A percentile compares a stretch with the other conserved stretches of the same genome.
Conservation (phyloP, 2,888 invertebrate genomes). For the Apamea sordens region DNA sequence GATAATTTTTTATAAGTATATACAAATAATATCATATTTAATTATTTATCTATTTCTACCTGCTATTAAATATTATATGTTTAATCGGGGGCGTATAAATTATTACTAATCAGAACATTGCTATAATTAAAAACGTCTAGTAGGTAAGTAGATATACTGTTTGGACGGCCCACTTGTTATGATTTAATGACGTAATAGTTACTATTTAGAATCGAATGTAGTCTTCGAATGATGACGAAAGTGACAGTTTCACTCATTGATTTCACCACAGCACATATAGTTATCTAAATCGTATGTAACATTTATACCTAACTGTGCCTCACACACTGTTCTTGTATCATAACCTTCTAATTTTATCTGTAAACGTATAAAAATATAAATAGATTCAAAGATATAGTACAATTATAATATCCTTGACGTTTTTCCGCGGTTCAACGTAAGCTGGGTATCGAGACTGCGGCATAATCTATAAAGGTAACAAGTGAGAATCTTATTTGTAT, state of each 20-base stretch:
- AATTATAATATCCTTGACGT: conserved; percentile 63
- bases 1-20: neutral
- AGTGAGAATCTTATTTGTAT: conserved; percentile 42
- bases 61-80: neutral
- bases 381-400: conserved; percentile 29
- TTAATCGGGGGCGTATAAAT: conserved; percentile 2
- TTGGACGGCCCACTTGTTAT: conserved; percentile 28
- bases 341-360: conserved; percentile 52
- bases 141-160: neutral
- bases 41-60: neutral
- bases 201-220: conserved; percentile 14
- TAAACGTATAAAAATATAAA: conserved; percentile 40
- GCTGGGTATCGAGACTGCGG: conserved; percentile 6
- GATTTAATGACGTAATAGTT: conserved; percentile 48
- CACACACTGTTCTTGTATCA: conserved; percentile 18
- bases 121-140: conserved; percentile 1
- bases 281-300: conserved; percentile 1
- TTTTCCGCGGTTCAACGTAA: conserved; percentile 64
- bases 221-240: conserved; percentile 32
- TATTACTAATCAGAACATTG: conserved; percentile 21
- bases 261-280: conserved; percentile 33
- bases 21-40: neutral
- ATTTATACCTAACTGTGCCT: neutral
- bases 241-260: conserved; percentile 30
- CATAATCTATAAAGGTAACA: conserved; percentile 43